Base-by-base conservation (phyloP, 2,888 invertebrate species). In the Leptodirus hochenwartii region DNA sequence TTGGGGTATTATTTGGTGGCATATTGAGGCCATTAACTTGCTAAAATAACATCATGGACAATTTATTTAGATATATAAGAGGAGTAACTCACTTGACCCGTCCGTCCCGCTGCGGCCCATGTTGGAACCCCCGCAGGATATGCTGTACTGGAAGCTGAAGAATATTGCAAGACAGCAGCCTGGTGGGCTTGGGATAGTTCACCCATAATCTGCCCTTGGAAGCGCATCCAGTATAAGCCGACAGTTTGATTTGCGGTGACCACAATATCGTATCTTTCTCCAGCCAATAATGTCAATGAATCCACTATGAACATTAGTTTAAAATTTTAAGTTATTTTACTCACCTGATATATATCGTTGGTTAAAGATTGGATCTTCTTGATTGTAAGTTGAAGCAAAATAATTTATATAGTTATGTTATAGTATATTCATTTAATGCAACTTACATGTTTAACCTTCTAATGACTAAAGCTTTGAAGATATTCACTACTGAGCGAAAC, bases 211-310 rank as follows among this genome's bases (percentile, higher is more conserved):
- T 8, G 5, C 5, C 32, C 32, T 5, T 5, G 9, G 5, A 32
- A 23, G 12, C 17, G 15, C 14, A 32, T 32, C 15, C 9, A 17
- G 15, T 29, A 32, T 2, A 16, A 13, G 10, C 10, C 25, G 2
- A 11, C 17, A 13, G 22, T 12, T 25, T 32, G 29, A 15, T 29
- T 25, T 2, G 32, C 32, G 13, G 28, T 24, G 14, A 32, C 3
- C 4, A 32, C 15, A 17, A 32, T 16, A 23, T 32, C 32, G 20
- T 15, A 32, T 8, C 32, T 16, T 32, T 32, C 32, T n/a, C 32
- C 32, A 15, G 20, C 25, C 2, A 10, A 6, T 8, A 29, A n/a
- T 14, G 17, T 16, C 8, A 32, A 8, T 2, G 3, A 4, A 13
- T 32, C 29, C 16, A 23, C 32, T 32, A 14, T 17, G 20, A 25